phyloP scores from a whole-genome alignment of 2,797 vertebrate species.

The Dromococcyx pavoninus region DNA sequence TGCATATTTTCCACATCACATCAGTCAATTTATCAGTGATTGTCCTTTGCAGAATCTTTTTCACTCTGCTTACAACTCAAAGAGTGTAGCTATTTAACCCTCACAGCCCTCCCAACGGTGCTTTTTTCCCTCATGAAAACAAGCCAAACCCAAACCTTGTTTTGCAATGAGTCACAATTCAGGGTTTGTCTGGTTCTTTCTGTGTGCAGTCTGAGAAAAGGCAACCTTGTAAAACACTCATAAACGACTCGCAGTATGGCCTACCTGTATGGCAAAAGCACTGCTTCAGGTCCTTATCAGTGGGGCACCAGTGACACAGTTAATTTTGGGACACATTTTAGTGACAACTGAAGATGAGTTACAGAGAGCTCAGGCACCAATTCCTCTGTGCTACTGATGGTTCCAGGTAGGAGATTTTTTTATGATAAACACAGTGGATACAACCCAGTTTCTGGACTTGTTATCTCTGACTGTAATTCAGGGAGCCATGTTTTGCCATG shows the following conservation, averaged over 20 bases:
- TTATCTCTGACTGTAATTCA: neutral
- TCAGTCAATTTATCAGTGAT: conserved; percentile 74
- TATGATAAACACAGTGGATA: neutral
- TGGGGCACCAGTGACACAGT: accelerated
- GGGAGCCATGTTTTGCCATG: neutral
- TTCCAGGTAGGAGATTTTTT: neutral
- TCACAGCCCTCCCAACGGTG: neutral
- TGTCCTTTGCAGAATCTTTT: conserved; percentile 79
- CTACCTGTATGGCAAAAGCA: neutral
- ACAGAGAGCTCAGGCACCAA: neutral
- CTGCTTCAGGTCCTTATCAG: neutral
- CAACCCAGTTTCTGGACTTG: neutral
- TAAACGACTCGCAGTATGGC: neutral
- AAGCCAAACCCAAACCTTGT: neutral
- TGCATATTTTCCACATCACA: conserved; percentile 86
- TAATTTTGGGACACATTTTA: neutral
- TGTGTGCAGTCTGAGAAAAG: neutral
- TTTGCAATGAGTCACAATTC: neutral
- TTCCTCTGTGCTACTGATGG: neutral
- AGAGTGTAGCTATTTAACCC: conserved; percentile 26
- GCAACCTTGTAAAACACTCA: neutral
- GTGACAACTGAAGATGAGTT: neutral
- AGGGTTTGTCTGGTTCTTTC: neutral
- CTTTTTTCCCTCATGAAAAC: neutral
- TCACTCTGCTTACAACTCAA: conserved; percentile 78